Conservation (phyloP, 2,797 vertebrate species). For the Siniperca obscura region DNA sequence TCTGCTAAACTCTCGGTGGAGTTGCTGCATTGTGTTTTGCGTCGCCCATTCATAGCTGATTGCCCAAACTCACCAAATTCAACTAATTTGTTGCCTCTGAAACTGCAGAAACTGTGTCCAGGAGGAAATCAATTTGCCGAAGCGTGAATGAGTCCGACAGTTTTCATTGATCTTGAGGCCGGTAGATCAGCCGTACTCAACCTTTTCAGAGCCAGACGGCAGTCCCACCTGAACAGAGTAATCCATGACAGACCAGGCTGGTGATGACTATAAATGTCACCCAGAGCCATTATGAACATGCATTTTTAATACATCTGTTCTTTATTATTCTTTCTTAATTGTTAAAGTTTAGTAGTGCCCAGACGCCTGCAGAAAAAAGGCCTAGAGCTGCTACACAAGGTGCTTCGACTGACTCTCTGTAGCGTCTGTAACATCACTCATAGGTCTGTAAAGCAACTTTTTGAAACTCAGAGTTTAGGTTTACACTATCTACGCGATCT, state of each 20-base stretch:
- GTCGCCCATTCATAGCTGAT: background rate
- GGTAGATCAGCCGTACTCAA: conserved; percentile 34
- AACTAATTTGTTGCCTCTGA: conserved; percentile 8
- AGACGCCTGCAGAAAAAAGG: background rate
- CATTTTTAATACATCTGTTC: conserved; percentile 1
- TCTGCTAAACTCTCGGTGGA: conserved; percentile 2
- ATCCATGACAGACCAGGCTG: conserved; percentile 19
- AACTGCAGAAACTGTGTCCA: conserved; percentile 1
- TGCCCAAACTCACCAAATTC: conserved; percentile 12
- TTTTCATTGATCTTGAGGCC: conserved; percentile 28
- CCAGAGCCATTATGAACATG: conserved; percentile 7
- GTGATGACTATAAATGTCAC: conserved; percentile 48
- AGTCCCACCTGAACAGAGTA: background rate
- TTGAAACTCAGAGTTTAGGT: background rate
- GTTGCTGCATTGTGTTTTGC: conserved; percentile 13
- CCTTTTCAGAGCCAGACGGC: conserved; percentile 41
- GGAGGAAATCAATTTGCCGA: conserved; percentile 36
- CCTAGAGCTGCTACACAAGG: background rate
- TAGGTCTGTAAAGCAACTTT: background rate
- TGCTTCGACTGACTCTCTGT: background rate
- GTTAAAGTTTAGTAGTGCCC: background rate
- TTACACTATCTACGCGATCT: too few relatives aligned
- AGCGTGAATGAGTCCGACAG: conserved; percentile 24
- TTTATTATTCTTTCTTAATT: background rate
- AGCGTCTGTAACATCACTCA: background rate